Percentiles rank a stretch among this genome's conserved stretches.
These are phyloP conservation scores for Steatornis caripensis DNA, from an alignment of 2,113 vertebrate genomes.

Conservation along the genomic window DNA sequence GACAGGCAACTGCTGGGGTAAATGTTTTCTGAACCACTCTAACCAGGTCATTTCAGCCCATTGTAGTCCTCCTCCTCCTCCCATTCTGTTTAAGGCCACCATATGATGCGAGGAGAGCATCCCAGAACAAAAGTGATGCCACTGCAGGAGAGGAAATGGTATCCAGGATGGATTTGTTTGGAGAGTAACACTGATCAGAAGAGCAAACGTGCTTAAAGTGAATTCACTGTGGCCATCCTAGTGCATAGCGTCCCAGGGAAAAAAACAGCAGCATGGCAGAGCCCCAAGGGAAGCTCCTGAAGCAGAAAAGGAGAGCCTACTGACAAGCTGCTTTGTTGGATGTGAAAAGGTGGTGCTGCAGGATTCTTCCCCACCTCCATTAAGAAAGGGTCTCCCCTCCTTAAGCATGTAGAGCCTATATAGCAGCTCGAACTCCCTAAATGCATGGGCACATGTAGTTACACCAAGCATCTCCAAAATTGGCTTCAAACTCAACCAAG, in stretches of 20 bases:
- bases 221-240: background rate
- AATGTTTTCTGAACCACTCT: background rate
- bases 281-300: background rate
- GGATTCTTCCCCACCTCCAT: background rate
- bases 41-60: background rate
- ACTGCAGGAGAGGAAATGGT: background rate
- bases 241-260: background rate
- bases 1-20: background rate
- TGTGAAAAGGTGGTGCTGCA: background rate
- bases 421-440: background rate
- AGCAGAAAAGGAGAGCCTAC: background rate
- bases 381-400: background rate
- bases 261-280: background rate
- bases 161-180: background rate
- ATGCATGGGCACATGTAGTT: background rate
- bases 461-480: background rate
- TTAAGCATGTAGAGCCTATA: background rate
- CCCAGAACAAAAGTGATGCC: background rate
- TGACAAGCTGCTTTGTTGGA: background rate
- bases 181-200: background rate
- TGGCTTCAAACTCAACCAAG: background rate
- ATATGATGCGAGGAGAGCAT: rapidly evolving
- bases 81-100: background rate
- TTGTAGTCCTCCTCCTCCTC: background rate
- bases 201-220: background rate